These are phyloP conservation scores for Acrossocheilus wenchowensis DNA, from an alignment of 2,797 vertebrate species.

Conservation along the genomic window DNA sequence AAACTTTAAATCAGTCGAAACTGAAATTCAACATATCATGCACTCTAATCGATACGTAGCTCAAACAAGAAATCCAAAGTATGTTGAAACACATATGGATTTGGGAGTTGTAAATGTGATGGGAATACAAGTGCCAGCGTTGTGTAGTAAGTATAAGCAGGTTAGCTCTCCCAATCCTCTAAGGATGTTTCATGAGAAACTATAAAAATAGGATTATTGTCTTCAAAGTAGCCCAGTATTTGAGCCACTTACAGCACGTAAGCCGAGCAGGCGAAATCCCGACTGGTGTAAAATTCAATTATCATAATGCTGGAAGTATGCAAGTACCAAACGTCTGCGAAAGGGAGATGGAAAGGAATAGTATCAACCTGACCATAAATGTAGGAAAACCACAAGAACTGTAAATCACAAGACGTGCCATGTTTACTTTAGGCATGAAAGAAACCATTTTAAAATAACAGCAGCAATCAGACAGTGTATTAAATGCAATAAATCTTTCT, in stretches of 20 bases:
- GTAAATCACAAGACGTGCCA: background rate
- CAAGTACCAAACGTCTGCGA: background rate
- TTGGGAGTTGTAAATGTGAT: background rate
- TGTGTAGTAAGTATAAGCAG: slow-evolving; percentile 32
- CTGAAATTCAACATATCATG: background rate
- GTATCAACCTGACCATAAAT: background rate
- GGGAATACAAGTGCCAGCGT: background rate
- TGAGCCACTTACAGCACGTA: slow-evolving; percentile 48
- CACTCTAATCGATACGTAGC: background rate
- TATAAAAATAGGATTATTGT: slow-evolving; percentile 53
- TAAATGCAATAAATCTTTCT: background rate
- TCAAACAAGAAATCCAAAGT: background rate
- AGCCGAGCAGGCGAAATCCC: slow-evolving; percentile 36
- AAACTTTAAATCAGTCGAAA: slow-evolving; percentile 3
- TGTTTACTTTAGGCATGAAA: slow-evolving; percentile 4
- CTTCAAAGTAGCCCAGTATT: slow-evolving; percentile 51
- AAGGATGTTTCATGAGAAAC: slow-evolving; percentile 45
- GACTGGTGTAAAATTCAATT: slow-evolving; percentile 57
- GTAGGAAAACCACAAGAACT: background rate
- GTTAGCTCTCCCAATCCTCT: slow-evolving; percentile 38
- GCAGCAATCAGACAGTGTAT: background rate
- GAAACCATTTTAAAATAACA: background rate
- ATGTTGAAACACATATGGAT: background rate
- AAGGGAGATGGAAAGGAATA: background rate
- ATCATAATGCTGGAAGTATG: slow-evolving; percentile 46